These are phyloP conservation scores for Stegastes partitus DNA, from an alignment of 2,113 vertebrate genomes.

Conservation along the genomic window DNA sequence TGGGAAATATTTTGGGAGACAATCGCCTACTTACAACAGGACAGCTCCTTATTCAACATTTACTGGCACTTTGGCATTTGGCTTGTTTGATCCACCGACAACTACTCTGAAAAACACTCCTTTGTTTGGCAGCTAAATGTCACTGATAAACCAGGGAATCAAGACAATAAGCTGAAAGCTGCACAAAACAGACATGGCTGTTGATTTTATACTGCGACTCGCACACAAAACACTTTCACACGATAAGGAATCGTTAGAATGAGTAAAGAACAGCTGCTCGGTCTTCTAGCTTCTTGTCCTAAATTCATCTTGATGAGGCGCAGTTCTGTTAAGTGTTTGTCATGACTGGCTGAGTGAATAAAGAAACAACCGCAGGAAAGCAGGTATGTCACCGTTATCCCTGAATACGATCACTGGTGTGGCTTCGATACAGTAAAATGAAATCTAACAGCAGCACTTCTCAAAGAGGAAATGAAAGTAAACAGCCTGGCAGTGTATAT, in stretches of 20 bases:
- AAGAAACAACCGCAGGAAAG: slow-evolving; percentile 16
- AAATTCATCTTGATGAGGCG: slow-evolving; percentile 8
- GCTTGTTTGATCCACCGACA: not conserved
- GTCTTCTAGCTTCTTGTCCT: not conserved
- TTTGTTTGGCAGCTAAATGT: slow-evolving; percentile 2
- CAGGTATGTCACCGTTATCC: not conserved
- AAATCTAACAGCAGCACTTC: slow-evolving; percentile 13
- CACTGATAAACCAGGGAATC: not conserved
- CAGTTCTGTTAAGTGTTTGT: slow-evolving; percentile 1
- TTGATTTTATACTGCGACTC: slow-evolving; percentile 8
- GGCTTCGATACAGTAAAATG: slow-evolving; percentile 8
- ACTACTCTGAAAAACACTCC: not conserved
- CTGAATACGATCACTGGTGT: not conserved
- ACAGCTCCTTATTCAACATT: not conserved
- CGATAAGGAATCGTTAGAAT: not conserved
- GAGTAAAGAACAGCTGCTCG: not conserved
- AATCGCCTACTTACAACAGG: not conserved
- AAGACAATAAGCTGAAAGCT: slow-evolving; percentile 1
- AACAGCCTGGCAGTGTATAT: slow-evolving; percentile 28
- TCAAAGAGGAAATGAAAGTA: slow-evolving; percentile 41
- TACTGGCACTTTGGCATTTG: not conserved
- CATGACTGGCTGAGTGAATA: not conserved
- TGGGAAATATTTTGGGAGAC: not conserved
- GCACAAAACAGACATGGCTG: slow-evolving; percentile 1
- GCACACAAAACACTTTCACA: not conserved